Base-by-base conservation (phyloP, 2,797 vertebrate genomes). In the Linurgus olivaceus region DNA sequence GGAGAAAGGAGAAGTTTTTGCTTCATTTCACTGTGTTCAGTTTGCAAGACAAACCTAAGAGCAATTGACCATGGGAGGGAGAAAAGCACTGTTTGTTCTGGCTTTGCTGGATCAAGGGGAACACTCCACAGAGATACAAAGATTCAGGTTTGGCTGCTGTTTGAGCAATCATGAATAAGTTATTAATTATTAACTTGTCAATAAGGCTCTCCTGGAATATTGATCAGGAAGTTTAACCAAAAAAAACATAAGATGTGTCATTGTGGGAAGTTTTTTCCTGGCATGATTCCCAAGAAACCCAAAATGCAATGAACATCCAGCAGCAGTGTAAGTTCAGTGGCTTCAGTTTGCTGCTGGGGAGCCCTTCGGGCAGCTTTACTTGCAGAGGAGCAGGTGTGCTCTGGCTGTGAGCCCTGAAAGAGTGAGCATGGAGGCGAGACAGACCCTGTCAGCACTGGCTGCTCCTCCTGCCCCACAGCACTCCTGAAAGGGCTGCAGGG, bases 121-220 rank as follows among this genome's bases (percentile, higher is more conserved):
- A 8, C n/a, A 70, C 58, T 71, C 47, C 38, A 54, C 51, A 65
- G 28, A n/a, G 61, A 35, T 80, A 33, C 47, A 63, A 24, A 85
- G 28, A 68, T 65, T 79, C 33, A 65, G 29, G 25, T 65, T 79
- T 74, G 28, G 50, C 77, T 92, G 61, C 52, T 87, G 17, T 67
- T 63, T 65, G 42, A 93, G 50, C 35, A 82, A 42, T 51, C 42
- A 25, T 76, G 81, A 88, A 45, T 59, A 87, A 91, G 63, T 89
- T 63, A 79, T 57, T 88, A 90, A 87, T 90, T 68, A 91, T 16
- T 90, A 88, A 72, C 66, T 33, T 86, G 58, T 68, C 82, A 88
- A 51, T 91, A 93, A 74, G 14, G 7, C 10, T 74, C 0, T 78
- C 38, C 68, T 72, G 33, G 10, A 90, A 66, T 86, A 91, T 86